Evolutionary conservation across 2,797 vertebrate species (phyloP), one percentile per base, ranked within the genome.

Genomic region (Chelon auratus): DNA sequence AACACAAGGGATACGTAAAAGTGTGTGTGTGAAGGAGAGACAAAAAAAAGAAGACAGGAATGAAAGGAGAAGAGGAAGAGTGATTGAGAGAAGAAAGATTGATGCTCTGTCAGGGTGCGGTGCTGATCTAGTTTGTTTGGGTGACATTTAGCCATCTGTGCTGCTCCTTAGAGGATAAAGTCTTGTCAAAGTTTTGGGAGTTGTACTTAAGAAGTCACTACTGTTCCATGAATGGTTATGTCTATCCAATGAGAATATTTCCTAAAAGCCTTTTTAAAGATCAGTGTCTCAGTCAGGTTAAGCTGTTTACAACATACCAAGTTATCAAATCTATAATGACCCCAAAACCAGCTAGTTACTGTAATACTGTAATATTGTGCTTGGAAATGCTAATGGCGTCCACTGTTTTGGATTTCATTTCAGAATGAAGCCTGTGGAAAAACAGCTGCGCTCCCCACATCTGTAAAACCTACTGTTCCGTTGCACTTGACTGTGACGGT

Each of bases 131-230:
- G 82, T 89, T 87, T 87, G 88, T 89, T 87, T 84, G 68, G 81
- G 72, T 89, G 90, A 92, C 88, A 89, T 93, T 91, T 86, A 80
- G 78, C 91, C 86, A 87, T 93, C 90, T 93, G 91, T 90, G 91
- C 87, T 62, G 60, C 50, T 75, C 74, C 70, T 82, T 42, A 57
- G 47, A 75, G 54, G 33, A 52, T 67, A 55, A 78, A 68, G 68
- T 60, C 73, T 33, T 30, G 63, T 64, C 57, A 37, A 74, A 72
- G 64, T 86, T 80, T 78, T 50, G 56, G 52, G 26, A 68, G 63
- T 42, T 75, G 36, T 55, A 72, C 70, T 48, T 5, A 48, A 73
- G 45, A 65, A 17, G 45, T 18, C 62, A 45, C 18, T 15, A 5
- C 39, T 30, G 45, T 33, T 40, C 4, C 14, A 52, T 18, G 17